Evolutionary conservation across 2,113 vertebrate genomes (phyloP), one percentile per base, ranked within the genome.

Genomic region (Microcebus lehilahytsara): DNA sequence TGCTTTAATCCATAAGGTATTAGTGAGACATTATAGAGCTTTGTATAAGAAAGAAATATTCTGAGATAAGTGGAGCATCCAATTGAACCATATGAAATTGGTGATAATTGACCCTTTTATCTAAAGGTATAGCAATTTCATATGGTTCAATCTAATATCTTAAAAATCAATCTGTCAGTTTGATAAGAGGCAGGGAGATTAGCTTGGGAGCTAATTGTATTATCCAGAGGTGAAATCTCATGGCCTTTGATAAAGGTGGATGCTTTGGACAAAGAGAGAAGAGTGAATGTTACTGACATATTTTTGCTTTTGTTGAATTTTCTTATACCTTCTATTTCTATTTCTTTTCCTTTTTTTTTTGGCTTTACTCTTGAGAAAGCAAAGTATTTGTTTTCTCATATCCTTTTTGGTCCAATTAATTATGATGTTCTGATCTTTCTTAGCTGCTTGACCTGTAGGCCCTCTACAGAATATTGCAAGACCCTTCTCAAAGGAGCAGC

Each of bases 121-220:
- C 32, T 53, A 37, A 46, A 92, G 62, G 62, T 30, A 69, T 58
- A 66, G 25, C 34, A 64, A 78, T 91, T 83, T 92, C 74, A 91
- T 79, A 62, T 23, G 32, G 27, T 49, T 85, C n/a, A 37, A 60
- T 46, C 56, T 94, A 60, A 90, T 37, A 95, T 22, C 37, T 84
- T 85, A 95, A 87, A 87, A 94, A 77, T 92, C n/a, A 67, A 78
- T 95, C 67, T 84, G 34, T 51, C 53, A 67, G 3, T 69, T 88
- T n/a, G 32, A 34, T 94, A 66, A 89, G 34, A 34, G 56, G 25
- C 42, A 96, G 20, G 40, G 30, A 95, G 53, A 89, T 89, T 27
- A 80, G n/a, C 4, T 60, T 64, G 25, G 60, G 87, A 16, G 58
- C 12, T 86, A 88, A 91, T 69, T 37, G n/a, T 49, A 79, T 91